Base-by-base conservation (phyloP, 2,797 vertebrate species). In the Monodelphis domestica region DNA sequence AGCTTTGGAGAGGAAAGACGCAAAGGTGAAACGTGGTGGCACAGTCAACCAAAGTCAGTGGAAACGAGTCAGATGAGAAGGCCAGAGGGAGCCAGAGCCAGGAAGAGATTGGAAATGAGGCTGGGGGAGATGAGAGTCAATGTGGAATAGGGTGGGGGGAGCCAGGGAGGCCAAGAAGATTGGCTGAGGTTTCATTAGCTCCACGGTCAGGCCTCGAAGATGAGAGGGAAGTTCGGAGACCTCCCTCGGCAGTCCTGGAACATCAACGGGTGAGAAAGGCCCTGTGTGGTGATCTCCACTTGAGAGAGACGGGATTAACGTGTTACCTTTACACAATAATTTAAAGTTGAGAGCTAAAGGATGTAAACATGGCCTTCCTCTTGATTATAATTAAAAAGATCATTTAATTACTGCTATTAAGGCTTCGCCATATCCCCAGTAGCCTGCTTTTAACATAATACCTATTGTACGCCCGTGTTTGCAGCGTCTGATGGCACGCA, bases 401-500 rank as follows among this genome's bases (percentile, higher is more conserved):
- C 53, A 50, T 95, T 92, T 96, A 96, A 96, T 51, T 89, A 89
- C 93, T 91, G 87, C 91, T 96, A 63, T 0, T 1, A 96, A 96
- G 91, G 87, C 91, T 89, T 89, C 90, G 88, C 89, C 91, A 26
- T 55, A 96, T 93, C 93, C 0, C 0, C 89, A 4, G n/a, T 87
- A 94, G 90, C 59, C 94, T 94, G 95, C 91, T 96, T 95, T 96
- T 95, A 95, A 95, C 93, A n/a, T 78, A 97, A 95, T 91, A 55
- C 90, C 97, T 95, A 84, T 7, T 90, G 87, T 95, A 93, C 92
- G 91, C 89, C 89, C 95, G n/a, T 54, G 88, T 92, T 94, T 96
- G 70, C 70, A 78, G 38, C 45, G 70, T 45, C 95, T 97, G 95
- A 97, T 98, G 97, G 95, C 97, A 96, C 95, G 94, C 96, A 95